Evolutionary conservation across 2,113 vertebrate genomes (phyloP).

Genomic region (Callospermophilus lateralis): DNA sequence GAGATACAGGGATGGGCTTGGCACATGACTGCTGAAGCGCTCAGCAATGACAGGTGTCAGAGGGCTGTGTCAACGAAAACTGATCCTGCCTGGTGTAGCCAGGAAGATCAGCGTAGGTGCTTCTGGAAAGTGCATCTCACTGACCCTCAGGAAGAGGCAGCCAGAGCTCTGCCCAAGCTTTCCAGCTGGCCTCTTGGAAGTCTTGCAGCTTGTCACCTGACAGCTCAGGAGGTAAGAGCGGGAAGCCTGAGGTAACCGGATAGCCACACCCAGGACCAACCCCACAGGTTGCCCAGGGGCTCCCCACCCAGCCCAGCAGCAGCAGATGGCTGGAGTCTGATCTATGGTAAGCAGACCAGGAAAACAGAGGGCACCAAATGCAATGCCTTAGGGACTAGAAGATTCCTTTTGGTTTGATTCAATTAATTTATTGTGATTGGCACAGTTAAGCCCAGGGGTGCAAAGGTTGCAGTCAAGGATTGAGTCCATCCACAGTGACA

Average conservation of each 20-base stretch:
- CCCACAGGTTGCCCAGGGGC: not conserved
- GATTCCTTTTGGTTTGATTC: not conserved
- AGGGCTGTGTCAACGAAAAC: not conserved
- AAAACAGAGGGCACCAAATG: slow-evolving; percentile 21
- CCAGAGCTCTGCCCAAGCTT: not conserved
- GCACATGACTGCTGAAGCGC: not conserved
- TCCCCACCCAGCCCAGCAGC: not conserved
- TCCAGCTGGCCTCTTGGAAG: not conserved
- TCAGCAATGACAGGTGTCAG: not conserved
- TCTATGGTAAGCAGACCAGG: not conserved
- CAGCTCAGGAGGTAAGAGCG: not conserved
- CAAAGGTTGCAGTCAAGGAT: not conserved
- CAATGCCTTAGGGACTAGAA: not conserved
- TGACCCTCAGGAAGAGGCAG: not conserved
- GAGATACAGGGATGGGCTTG: not conserved
- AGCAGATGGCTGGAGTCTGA: not conserved
- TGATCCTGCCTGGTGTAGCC: not conserved
- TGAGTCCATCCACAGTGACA: not conserved
- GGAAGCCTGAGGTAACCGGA: not conserved
- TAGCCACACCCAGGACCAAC: not conserved
- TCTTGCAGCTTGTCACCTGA: not conserved
- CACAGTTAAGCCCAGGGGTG: not conserved
- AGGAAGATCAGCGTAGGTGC: not conserved
- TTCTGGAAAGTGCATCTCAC: not conserved
- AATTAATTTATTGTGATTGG: slow-evolving; percentile 47